Base-by-base conservation (phyloP, 2,797 vertebrate species). In the Denticeps clupeoides region DNA sequence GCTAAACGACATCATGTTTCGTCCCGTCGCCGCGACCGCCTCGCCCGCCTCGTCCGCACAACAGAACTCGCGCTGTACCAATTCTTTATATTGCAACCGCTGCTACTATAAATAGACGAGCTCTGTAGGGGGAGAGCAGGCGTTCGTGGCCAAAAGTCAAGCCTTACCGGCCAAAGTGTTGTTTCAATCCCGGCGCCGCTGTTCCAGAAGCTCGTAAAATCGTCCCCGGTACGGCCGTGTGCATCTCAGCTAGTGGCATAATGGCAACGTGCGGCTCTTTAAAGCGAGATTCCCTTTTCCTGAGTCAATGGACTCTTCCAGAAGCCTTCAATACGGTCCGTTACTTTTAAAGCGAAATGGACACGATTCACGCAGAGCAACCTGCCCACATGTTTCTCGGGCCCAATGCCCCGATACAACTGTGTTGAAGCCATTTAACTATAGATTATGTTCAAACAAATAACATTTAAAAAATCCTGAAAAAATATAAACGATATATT, bases 71-170 rank as follows among this genome's bases (percentile, higher is more conserved):
- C 56, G 31, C 53, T 64, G 64, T 42, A 74, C 73, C 75, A 74
- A 67, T 69, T 81, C 78, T 84, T 77, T 75, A 80, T 78, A 75
- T 81, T 75, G 80, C 78, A 80, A 80, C 79, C 77, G 77, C 75
- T 73, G 76, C 79, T 69, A 64, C 82, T 85, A 83, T 72, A 73
- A 82, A 85, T 82, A 85, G 81, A 78, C 57, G 48, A 45, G 60
- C 49, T 62, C 70, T 49, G 44, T 10, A 66, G 63, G 76, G 75
- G 70, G 7, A 37, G 18, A 35, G 15, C 15, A 10, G 37, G 37
- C 1, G 18, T 18, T 18, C 37, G 33, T 37, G 16, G 18, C 18
- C 3, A 19, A 37, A 37, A 37, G 16, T 19, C 15, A 33, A 8
- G 16, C 3, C 18, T 15, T 16, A 9, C 3, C 2, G 7, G 4